Conservation (phyloP, 2,113 vertebrate species). For the Cyprinus carpio region DNA sequence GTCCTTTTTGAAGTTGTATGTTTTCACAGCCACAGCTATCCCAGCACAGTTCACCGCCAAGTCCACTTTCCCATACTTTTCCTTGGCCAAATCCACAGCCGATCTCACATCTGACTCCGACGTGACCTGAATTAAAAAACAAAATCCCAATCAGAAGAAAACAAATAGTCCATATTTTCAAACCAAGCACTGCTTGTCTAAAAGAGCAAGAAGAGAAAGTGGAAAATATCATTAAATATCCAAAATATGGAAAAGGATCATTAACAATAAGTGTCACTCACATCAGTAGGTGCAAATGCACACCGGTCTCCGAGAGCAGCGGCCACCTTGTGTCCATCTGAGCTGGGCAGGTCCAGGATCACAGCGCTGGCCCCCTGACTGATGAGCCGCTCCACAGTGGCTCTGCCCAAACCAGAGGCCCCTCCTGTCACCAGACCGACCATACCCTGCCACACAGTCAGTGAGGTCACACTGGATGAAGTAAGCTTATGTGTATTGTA, state of each 20-base stretch:
- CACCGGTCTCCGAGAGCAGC: constrained; percentile 81
- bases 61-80: constrained; percentile 85
- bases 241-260: too few relatives aligned
- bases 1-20: constrained; percentile 85
- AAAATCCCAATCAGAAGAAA: not conserved
- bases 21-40: constrained; percentile 87
- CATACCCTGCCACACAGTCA: constrained; percentile 75
- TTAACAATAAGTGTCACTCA: constrained; percentile 68
- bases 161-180: not conserved
- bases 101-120: constrained; percentile 81
- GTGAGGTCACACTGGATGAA: not conserved
- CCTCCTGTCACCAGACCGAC: constrained; percentile 88
- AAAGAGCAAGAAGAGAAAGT: not conserved
- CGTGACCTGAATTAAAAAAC: constrained; percentile 77
- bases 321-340: constrained; percentile 78
- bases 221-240: not conserved
- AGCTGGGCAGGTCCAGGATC: constrained; percentile 84
- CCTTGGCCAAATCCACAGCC: constrained; percentile 77
- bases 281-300: constrained; percentile 83
- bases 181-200: not conserved
- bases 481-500: too few relatives aligned
- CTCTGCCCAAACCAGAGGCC: constrained; percentile 86
- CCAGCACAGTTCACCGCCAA: constrained; percentile 90
- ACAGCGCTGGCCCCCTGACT: constrained; percentile 79
- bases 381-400: constrained; percentile 83